Evolutionary conservation across 2,888 invertebrate species (phyloP).

Genomic region (Oscheius sp.): DNA sequence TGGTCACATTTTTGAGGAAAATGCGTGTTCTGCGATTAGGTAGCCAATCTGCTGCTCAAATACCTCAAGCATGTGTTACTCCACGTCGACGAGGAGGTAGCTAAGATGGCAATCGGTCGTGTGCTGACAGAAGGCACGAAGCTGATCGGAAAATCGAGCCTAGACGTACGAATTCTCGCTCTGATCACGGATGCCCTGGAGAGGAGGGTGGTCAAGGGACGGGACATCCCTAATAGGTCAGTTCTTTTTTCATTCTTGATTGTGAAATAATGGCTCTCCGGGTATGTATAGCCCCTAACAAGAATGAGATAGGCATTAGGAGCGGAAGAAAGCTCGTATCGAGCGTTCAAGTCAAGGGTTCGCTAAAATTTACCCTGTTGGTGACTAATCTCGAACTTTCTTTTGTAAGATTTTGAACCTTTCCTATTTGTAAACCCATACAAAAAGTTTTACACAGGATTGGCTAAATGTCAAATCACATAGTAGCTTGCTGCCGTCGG

Average conservation of each 20-base stretch:
- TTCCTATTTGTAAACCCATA: too few species aligned
- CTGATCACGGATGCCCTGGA: constrained; percentile 23
- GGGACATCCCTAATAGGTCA: constrained; percentile 9
- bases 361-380: too few species aligned
- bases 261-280: too few species aligned
- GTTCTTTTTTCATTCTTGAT: neutral
- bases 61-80: constrained; percentile 5
- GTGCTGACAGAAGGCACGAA: neutral
- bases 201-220: neutral
- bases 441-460: too few species aligned
- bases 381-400: too few species aligned
- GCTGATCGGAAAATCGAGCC: neutral
- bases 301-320: too few species aligned
- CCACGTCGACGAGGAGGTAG: neutral
- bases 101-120: neutral
- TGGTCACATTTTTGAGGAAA: neutral
- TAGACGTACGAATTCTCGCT: constrained; percentile 26
- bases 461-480: too few species aligned
- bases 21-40: neutral
- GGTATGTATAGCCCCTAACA: too few species aligned
- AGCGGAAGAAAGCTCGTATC: too few species aligned
- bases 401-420: too few species aligned
- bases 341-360: too few species aligned
- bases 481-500: too few species aligned
- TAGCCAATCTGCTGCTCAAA: constrained; percentile 12